A percentile compares a stretch with the other conserved stretches of the same genome.
phyloP scores from a whole-genome alignment of 2,113 vertebrate species.

The Notechis scutatus region DNA sequence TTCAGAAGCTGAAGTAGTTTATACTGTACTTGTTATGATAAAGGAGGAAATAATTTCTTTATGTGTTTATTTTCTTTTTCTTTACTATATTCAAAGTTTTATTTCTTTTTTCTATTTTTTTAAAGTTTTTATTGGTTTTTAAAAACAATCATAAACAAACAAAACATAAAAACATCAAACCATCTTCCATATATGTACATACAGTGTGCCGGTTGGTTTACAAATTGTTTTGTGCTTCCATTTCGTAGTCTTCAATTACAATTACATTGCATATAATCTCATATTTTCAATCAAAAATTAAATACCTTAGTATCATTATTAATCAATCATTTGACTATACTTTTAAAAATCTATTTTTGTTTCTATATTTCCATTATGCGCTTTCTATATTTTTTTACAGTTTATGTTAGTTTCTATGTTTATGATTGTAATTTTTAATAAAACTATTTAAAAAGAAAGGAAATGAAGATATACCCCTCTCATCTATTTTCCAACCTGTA shows the following conservation, averaged over 20 bases:
- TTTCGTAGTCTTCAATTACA: too few species aligned
- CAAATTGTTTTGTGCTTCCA: too few species aligned
- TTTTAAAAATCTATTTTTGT: not conserved
- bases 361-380: not conserved
- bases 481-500: not conserved
- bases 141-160: too few species aligned
- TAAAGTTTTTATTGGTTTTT: too few species aligned
- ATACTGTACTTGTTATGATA: not conserved
- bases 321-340: too few species aligned
- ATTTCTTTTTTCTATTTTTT: not conserved
- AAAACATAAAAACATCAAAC: too few species aligned
- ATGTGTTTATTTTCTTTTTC: not conserved
- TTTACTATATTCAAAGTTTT: not conserved
- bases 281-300: too few species aligned
- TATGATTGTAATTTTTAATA: not conserved
- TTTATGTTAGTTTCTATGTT: not conserved
- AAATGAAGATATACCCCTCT: not conserved
- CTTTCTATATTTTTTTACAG: not conserved
- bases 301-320: too few species aligned
- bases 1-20: not conserved
- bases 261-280: too few species aligned
- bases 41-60: not conserved
- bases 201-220: too few species aligned
- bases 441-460: not conserved
- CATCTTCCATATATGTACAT: too few species aligned